These are phyloP conservation scores for Pongo pygmaeus DNA, from an alignment of 2,113 vertebrate genomes.

Conservation along the genomic window DNA sequence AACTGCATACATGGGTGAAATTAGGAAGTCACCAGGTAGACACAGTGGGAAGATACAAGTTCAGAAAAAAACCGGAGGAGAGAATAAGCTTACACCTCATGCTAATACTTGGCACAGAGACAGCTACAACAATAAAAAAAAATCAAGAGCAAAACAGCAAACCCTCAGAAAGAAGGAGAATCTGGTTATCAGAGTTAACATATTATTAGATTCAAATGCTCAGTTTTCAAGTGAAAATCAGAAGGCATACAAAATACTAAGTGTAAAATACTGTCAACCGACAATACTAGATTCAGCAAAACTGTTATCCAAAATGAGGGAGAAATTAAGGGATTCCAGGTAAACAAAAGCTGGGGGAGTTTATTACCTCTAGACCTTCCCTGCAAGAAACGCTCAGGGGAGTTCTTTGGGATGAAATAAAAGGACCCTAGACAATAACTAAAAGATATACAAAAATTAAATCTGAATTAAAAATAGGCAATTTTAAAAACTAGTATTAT, in stretches of 20 bases:
- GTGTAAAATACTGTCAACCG: background rate
- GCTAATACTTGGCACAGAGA: background rate
- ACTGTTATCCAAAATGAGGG: background rate
- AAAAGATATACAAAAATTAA: background rate
- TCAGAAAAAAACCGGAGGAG: background rate
- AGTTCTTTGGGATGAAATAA: background rate
- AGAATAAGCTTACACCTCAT: fast-evolving
- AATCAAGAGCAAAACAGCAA: background rate
- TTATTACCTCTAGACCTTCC: background rate
- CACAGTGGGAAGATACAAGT: fast-evolving
- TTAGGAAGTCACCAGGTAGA: fast-evolving
- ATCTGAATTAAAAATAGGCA: background rate
- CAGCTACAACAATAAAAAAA: background rate
- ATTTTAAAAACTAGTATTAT: background rate
- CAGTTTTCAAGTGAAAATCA: background rate
- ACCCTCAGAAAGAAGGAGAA: background rate
- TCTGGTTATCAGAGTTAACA: background rate
- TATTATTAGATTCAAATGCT: background rate
- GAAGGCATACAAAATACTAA: background rate
- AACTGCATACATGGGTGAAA: background rate
- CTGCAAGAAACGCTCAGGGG: background rate
- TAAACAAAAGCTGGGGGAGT: background rate
- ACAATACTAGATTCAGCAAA: background rate
- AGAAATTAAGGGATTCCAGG: background rate
- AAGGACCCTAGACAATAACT: background rate